A percentile compares a stretch with the other conserved stretches of the same genome.
These are phyloP conservation scores for Poecilia velifera DNA, from an alignment of 2,797 vertebrate genomes.

Conservation along the genomic window DNA sequence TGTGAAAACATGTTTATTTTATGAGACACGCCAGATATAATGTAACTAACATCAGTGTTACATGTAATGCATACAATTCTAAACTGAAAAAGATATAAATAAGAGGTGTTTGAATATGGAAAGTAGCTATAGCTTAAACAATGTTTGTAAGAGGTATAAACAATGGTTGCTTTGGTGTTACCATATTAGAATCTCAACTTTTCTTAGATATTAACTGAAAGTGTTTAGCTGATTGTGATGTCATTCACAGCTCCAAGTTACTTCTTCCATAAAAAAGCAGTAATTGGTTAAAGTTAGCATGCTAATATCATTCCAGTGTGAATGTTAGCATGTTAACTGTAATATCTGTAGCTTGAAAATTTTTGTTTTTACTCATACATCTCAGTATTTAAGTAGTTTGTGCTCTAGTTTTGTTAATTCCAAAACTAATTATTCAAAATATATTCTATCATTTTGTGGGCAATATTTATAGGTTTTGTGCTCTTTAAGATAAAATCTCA, in stretches of 20 bases:
- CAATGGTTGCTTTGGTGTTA: not conserved
- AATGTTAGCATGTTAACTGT: not conserved
- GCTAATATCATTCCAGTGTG: not conserved
- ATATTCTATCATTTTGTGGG: not conserved
- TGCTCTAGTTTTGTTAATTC: not conserved
- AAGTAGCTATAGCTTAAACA: not conserved
- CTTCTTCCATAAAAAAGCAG: not conserved
- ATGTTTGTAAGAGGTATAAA: not conserved
- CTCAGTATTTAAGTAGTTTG: not conserved
- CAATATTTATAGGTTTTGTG: not conserved
- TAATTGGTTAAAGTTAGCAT: not conserved
- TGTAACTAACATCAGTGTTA: not conserved
- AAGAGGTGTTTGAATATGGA: not conserved
- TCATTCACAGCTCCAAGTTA: not conserved
- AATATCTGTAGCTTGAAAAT: not conserved
- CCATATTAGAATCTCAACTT: not conserved
- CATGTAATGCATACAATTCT: not conserved
- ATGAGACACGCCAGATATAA: not conserved
- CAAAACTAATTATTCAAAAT: not conserved
- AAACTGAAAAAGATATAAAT: not conserved
- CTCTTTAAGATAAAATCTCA: not conserved
- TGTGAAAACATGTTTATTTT: slow-evolving; percentile 2
- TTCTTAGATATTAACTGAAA: not conserved
- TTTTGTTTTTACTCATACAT: not conserved
- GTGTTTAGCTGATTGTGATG: not conserved